These are phyloP conservation scores for Marronus borbonicus DNA, from an alignment of 2,888 invertebrate species.

Conservation along the genomic window DNA sequence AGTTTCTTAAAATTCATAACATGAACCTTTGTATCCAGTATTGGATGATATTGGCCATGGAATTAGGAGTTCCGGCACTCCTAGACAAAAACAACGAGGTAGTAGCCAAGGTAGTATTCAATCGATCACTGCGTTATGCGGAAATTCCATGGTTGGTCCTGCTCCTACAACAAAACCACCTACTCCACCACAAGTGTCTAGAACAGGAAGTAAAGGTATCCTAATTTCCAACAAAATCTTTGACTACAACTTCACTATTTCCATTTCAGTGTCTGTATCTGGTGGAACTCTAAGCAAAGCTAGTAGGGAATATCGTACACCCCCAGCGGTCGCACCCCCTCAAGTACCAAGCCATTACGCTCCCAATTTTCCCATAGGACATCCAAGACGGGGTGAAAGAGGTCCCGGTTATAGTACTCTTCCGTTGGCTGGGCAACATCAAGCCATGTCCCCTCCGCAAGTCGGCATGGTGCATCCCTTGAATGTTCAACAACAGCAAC, in stretches of 20 bases:
- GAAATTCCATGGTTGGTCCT: conserved; percentile 78
- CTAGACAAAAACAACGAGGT: conserved; percentile 83
- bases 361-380: conserved; percentile 92
- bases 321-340: conserved; percentile 97
- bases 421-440: conserved; percentile 75
- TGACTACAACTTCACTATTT: conserved; percentile 20
- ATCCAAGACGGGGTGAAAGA: conserved; percentile 76
- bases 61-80: conserved; percentile 80
- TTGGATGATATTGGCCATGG: conserved; percentile 97
- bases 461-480: conserved; percentile 93
- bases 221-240: too few species aligned
- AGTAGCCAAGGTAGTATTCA: conserved; percentile 79
- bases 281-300: conserved; percentile 80
- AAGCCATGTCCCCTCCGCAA: conserved; percentile 68
- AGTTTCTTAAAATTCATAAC: too few species aligned
- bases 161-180: conserved; percentile 97
- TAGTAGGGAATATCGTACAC: conserved; percentile 90
- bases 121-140: conserved; percentile 67
- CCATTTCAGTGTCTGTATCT: conserved; percentile 58
- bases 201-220: conserved; percentile 71
- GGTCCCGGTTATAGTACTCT: conserved; percentile 88
- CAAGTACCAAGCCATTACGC: conserved; percentile 98
- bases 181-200: conserved; percentile 89
- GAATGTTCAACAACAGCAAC: conserved; percentile 64
- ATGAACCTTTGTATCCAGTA: conserved; percentile 69